A percentile compares a stretch with the other conserved stretches of the same genome.
Conservation (phyloP, 2,113 vertebrate genomes). For the Spea multiplicata region DNA sequence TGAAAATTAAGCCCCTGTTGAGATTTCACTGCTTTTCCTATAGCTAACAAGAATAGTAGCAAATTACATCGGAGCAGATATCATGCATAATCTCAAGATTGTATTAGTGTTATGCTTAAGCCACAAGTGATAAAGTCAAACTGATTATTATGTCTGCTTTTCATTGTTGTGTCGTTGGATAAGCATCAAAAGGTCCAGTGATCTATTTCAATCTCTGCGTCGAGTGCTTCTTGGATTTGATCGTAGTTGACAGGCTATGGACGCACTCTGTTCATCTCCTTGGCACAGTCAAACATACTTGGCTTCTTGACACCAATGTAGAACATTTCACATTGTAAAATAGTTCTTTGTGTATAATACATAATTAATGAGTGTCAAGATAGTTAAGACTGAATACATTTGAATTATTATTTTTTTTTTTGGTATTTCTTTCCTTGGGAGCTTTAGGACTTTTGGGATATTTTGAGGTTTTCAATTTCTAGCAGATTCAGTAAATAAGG, state of each 20-base stretch:
- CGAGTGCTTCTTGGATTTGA: constrained; percentile 51
- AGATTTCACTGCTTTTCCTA: constrained; percentile 22
- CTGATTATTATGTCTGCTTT: constrained; percentile 53
- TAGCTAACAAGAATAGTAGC: constrained; percentile 34
- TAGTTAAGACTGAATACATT: constrained; percentile 47
- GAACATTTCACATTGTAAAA: constrained; percentile 54
- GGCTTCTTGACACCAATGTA: constrained; percentile 51
- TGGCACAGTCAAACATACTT: constrained; percentile 41
- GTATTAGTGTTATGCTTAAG: constrained; percentile 46
- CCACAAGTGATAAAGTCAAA: constrained; percentile 45
- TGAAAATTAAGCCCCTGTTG: constrained; percentile 29
- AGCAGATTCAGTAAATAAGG: constrained; percentile 38
- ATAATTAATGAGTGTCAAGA: constrained; percentile 43
- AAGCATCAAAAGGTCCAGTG: constrained; percentile 49
- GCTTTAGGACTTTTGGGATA: constrained; percentile 21
- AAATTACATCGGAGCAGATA: constrained; percentile 35
- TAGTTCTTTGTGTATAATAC: constrained; percentile 46
- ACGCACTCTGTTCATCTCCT: constrained; percentile 49
- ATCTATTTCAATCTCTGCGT: constrained; percentile 51
- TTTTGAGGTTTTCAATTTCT: constrained; percentile 34
- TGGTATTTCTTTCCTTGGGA: constrained; percentile 30
- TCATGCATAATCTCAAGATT: constrained; percentile 45
- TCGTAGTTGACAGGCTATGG: constrained; percentile 49
- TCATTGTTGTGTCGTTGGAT: constrained; percentile 53
- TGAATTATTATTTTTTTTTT: constrained; percentile 41